Evolutionary conservation across 2,797 vertebrate species (phyloP), one percentile per base, ranked within the genome.

Genomic region (Pipistrellus nathusii): DNA sequence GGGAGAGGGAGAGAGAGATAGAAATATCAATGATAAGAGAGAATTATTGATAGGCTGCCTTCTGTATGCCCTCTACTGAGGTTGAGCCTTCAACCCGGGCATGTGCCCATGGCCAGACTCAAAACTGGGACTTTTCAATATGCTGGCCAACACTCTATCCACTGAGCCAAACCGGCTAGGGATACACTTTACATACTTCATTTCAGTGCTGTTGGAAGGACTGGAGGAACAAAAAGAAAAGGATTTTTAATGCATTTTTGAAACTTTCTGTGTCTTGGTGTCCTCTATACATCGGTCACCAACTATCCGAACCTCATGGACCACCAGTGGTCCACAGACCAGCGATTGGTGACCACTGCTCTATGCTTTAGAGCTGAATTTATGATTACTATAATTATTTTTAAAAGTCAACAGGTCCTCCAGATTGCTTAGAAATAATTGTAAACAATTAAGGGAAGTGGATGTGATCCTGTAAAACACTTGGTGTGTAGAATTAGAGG

Each of bases 341-440:
- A 30, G 25, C 25, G 25, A 12, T 59, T 59, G 23, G 25, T 59
- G 57, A 59, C 11, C 2, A 1, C 57, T 27, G 57, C 11, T 59
- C 25, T 59, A 27, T 59, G 6, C 57, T 59, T 27, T 86, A 86
- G 66, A 87, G 44, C 55, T 53, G 57, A 41, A 27, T 64, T 20
- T 9, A 2, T 72, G 75, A 81, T 72, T 72, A 48, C 66, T 64
- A 4, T 53, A 8, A 13, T 62, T 92, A 32, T 80, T 91, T 78
- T 12, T n/a, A 78, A 77, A 78, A 73, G 44, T 55, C 44, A 73
- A 20, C 25, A 66, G 21, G 64, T 87, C 32, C 64, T 62, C 38
- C 57, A 88, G 68, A 86, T 86, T 55, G 68, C 15, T 51, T 87
- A 25, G 90, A 80, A 86, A 62, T 51, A 62, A 32, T 86, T 85